These are phyloP conservation scores for Lapara coniferarum DNA, from an alignment of 2,888 invertebrate species.

Conservation along the genomic window DNA sequence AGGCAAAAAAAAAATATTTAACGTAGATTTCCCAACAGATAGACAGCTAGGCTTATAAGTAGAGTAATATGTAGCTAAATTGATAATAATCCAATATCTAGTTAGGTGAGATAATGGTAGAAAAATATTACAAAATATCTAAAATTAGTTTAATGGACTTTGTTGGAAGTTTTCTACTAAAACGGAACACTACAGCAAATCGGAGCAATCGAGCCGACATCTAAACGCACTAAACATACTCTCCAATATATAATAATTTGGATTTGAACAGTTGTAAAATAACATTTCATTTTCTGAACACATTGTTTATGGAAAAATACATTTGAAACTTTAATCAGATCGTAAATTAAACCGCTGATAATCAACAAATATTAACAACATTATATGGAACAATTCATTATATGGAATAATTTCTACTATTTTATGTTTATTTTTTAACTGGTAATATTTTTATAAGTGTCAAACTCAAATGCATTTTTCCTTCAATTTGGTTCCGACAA, in stretches of 20 bases:
- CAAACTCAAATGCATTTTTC: conserved; percentile 12
- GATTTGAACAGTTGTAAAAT: conserved; percentile 61
- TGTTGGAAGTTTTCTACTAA: conserved; percentile 6
- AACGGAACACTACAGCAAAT: neutral
- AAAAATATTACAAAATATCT: neutral
- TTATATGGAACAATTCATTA: neutral
- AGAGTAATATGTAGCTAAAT: too few species aligned
- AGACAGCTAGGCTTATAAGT: too few species aligned
- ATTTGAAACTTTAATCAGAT: neutral
- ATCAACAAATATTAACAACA: conserved; percentile 30
- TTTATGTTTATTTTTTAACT: conserved; percentile 7
- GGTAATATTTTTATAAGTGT: conserved; percentile 1
- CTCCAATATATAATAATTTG: conserved; percentile 45
- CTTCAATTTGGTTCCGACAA: conserved; percentile 16
- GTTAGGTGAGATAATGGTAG: neutral
- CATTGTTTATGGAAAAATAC: conserved; percentile 58
- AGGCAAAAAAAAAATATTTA: neutral
- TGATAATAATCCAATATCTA: neutral
- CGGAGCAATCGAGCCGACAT: conserved; percentile 6
- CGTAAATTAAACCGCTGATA: neutral
- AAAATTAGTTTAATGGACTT: neutral
- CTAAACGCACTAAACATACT: conserved; percentile 17
- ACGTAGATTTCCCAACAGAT: neutral
- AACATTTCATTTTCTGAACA: conserved; percentile 67
- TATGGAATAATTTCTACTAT: neutral